These are phyloP conservation scores for Sigmodon hispidus DNA, from an alignment of 2,113 vertebrate genomes.

Conservation along the genomic window DNA sequence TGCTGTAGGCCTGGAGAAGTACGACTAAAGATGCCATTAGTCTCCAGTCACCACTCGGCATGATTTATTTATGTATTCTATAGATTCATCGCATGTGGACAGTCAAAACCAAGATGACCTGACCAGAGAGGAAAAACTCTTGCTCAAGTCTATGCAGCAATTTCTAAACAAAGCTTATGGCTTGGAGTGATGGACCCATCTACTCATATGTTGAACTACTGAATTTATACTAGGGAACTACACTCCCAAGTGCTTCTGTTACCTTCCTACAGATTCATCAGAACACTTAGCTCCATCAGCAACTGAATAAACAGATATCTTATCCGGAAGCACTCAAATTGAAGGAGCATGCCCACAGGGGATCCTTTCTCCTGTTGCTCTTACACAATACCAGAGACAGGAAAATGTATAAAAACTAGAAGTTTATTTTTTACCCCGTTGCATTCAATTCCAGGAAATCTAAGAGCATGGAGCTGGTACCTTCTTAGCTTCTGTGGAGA, in stretches of 20 bases:
- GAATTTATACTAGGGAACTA: neutral
- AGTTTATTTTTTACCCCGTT: neutral
- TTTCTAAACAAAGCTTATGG: neutral
- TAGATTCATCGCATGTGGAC: neutral
- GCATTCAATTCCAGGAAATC: neutral
- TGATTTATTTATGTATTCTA: neutral
- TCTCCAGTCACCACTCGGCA: neutral
- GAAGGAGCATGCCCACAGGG: neutral
- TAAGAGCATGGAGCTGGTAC: neutral
- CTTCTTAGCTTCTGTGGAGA: neutral
- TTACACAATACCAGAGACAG: neutral
- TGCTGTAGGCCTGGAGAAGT: neutral
- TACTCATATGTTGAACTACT: neutral
- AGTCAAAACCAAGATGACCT: neutral
- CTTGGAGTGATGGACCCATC: neutral
- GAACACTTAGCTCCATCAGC: neutral
- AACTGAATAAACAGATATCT: no score
- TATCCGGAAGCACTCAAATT: no score
- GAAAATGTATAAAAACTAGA: neutral
- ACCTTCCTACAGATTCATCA: neutral
- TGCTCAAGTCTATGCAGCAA: neutral
- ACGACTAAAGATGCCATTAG: fast-evolving
- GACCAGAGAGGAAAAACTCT: neutral
- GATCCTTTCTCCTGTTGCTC: neutral
- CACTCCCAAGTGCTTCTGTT: neutral